A percentile compares a stretch with the other conserved stretches of the same genome.
Evolutionary conservation across 2,797 vertebrate species (phyloP).

Genomic region (Pseudochirops cupreus): DNA sequence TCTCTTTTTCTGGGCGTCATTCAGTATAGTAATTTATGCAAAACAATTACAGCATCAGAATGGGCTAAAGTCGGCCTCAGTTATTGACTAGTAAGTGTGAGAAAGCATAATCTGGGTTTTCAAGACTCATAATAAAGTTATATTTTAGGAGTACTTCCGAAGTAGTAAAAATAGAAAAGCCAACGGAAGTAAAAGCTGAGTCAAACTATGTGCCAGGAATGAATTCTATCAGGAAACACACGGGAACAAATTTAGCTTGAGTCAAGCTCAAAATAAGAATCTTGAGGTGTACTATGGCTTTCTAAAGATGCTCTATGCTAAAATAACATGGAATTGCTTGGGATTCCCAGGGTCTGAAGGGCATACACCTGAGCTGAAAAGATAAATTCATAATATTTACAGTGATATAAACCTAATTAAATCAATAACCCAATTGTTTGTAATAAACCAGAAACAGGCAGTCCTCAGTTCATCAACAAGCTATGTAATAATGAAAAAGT

Average conservation of each 20-base stretch:
- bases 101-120: constrained; percentile 45
- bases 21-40: background rate
- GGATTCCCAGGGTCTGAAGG: background rate
- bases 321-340: background rate
- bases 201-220: constrained; percentile 10
- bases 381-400: background rate
- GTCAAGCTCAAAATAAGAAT: constrained; percentile 9
- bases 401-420: background rate
- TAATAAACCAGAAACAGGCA: background rate
- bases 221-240: background rate
- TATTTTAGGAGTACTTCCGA: background rate
- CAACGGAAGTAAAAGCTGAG: background rate
- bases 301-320: background rate
- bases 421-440: background rate
- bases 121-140: background rate
- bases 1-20: background rate
- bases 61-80: background rate
- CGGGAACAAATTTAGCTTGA: background rate
- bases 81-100: constrained; percentile 29
- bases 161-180: background rate
- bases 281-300: background rate
- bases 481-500: background rate
- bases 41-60: constrained; percentile 23
- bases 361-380: background rate
- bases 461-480: background rate